Evolutionary conservation across 2,113 vertebrate genomes (phyloP), one percentile per base, ranked within the genome.

Genomic region (Oreotrochilus melanogaster): DNA sequence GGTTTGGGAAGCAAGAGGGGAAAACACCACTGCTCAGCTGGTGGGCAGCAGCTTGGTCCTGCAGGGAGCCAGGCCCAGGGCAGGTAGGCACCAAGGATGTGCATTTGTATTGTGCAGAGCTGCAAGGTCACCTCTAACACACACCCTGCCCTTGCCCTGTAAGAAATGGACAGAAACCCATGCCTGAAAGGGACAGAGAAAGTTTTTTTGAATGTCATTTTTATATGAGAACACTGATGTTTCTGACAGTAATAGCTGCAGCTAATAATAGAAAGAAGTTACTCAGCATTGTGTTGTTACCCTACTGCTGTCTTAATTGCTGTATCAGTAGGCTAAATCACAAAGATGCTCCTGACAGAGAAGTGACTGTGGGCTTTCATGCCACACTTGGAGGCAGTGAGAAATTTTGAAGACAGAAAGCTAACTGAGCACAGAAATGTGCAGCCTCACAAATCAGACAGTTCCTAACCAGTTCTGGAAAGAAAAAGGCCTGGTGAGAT

Each of bases 251-350:
- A 61, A 83, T 72, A 76, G 75, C 81, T 45, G 39, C 48, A 71
- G 79, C 85, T 91, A 80, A 53, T 56, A 65, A 78, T 72, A 87
- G 88, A 78, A 73, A 58, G 39, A 64, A 31, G 75, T 86, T 74
- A 69, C 79, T 92, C 87, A 50, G 93, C 71, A 39, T 35, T 60
- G 58, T 56, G 86, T 78, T 74, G 95, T 80, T 78, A 78, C 54
- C 71, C 60, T 57, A 39, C 33, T 28, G 72, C 60, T 85, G 50
- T 23, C 42, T 86, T 69, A 69, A 50, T 43, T 78, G 81, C 37
- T 53, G 69, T 60, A 25, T 66, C 62, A 73, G 83, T 53, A 53
- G 47, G 91, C 84, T 94, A 91, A 42, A 66, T 80, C 11, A 0
- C 64, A 74, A 53, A 84, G 56, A 27, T 67, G 16, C 62, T 75